Evolutionary conservation across 1,140 invertebrate genomes (phyloP), one percentile per base, ranked within the genome.

Genomic region (Temnothorax longispinosus): DNA sequence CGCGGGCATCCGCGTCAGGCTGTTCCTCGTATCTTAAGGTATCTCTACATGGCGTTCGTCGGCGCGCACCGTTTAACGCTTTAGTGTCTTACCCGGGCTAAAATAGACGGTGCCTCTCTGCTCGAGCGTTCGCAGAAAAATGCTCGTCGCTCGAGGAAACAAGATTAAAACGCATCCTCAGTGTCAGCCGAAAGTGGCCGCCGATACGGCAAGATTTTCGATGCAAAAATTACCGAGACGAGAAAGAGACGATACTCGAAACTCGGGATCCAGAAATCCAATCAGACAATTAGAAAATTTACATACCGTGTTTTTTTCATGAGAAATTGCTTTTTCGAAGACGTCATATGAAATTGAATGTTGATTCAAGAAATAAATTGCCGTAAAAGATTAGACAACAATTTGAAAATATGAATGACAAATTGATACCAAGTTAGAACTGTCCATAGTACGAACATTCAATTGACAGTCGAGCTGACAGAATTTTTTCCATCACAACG

Each of bases 61-160:
- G 89, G 89, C 87, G 85, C 69, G 86, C 38, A 78, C 76, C 86
- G 69, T 91, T 92, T 89, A 88, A 67, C 88, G 89, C 87, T 89
- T 89, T 76, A 52, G 76, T 72, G 50, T 89, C 81, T 85, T 89
- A 80, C 60, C 82, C 64, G 64, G 72, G 87, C 80, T 80, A 91
- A 92, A 92, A 92, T 92, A 92, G 91, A 92, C 89, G 67, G 72
- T 64, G 69, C 65, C 76, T 67, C 82, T 87, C 74, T 35, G 85
- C 62, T 62, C 71, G 56, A 77, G 32, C 76, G 86, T 91, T 92
- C 89, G 38, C 86, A 92, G 91, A 91, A 92, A 92, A 92, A 92
- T 90, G 85, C 91, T 78, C 72, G 86, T 88, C 91, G 69, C 91
- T 87, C 88, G 86, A 27, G 44, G 88, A 91, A 92, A 91, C 85